phyloP scores from a whole-genome alignment of 2,113 vertebrate genomes.

The Syngnathus typhle region DNA sequence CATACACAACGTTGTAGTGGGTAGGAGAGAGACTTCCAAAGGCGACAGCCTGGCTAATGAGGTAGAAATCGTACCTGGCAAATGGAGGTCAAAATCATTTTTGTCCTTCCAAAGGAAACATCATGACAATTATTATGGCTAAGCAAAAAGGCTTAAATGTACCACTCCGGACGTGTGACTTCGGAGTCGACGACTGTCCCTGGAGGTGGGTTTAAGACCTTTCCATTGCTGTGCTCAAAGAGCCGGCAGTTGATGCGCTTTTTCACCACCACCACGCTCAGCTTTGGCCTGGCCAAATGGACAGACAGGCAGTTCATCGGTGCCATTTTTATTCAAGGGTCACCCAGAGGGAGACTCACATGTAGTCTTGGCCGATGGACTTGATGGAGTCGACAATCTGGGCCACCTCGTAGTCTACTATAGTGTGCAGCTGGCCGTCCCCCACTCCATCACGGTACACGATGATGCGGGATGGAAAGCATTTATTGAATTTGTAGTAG shows the following conservation, averaged over 20 bases:
- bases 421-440: conserved; percentile 82
- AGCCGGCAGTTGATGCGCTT: conserved; percentile 83
- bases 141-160: neutral
- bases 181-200: conserved; percentile 85
- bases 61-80: conserved; percentile 89
- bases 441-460: conserved; percentile 94
- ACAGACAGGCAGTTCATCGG: neutral
- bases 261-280: conserved; percentile 91
- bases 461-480: conserved; percentile 82
- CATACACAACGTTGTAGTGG: conserved; percentile 91
- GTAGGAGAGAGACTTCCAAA: conserved; percentile 82
- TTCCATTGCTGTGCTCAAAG: conserved; percentile 71
- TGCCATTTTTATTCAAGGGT: neutral
- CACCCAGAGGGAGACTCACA: conserved; percentile 61
- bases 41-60: conserved; percentile 85
- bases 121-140: neutral
- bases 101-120: neutral
- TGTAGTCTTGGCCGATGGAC: conserved; percentile 77
- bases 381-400: conserved; percentile 85
- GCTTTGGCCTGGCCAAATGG: conserved; percentile 72
- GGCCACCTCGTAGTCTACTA: conserved; percentile 85
- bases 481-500: conserved; percentile 76
- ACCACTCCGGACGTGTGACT: conserved; percentile 95
- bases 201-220: conserved; percentile 81
- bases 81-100: neutral